These are phyloP conservation scores for Eupeodes luniger DNA, from an alignment of 2,888 invertebrate genomes.

Conservation along the genomic window DNA sequence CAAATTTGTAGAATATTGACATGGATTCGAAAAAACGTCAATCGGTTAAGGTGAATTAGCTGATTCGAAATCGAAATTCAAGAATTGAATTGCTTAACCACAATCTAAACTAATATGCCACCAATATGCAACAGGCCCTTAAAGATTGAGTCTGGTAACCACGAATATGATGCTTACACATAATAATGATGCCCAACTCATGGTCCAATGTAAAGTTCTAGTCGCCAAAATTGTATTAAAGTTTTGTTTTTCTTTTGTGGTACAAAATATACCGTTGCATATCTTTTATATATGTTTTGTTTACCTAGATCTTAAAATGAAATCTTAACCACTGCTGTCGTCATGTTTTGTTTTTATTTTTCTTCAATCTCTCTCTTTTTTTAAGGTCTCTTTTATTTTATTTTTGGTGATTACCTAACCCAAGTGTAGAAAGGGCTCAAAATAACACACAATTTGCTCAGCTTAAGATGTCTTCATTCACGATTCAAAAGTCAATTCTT, in stretches of 20 bases:
- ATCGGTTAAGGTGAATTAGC: too few species aligned
- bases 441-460: slow-evolving; percentile 1
- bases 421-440: slow-evolving; percentile 16
- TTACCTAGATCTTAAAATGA: slow-evolving; percentile 63
- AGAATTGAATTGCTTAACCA: too few species aligned
- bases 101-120: too few species aligned
- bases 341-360: not conserved
- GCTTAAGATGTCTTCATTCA: slow-evolving; percentile 64
- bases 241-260: not conserved
- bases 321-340: slow-evolving; percentile 49
- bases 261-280: slow-evolving; percentile 36
- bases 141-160: slow-evolving; percentile 1
- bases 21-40: too few species aligned
- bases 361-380: not conserved
- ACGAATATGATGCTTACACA: slow-evolving; percentile 19
- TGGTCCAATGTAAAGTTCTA: slow-evolving; percentile 35
- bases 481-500: slow-evolving; percentile 22
- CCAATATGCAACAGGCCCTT: too few species aligned
- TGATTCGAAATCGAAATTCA: too few species aligned
- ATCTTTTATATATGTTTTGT: slow-evolving; percentile 44
- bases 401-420: not conserved
- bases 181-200: slow-evolving; percentile 19
- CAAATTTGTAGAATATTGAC: too few species aligned
- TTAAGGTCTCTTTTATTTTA: slow-evolving; percentile 16
- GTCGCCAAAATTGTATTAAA: slow-evolving; percentile 17